phyloP scores from a whole-genome alignment of 2,888 invertebrate genomes.

The Drosophila colorata region DNA sequence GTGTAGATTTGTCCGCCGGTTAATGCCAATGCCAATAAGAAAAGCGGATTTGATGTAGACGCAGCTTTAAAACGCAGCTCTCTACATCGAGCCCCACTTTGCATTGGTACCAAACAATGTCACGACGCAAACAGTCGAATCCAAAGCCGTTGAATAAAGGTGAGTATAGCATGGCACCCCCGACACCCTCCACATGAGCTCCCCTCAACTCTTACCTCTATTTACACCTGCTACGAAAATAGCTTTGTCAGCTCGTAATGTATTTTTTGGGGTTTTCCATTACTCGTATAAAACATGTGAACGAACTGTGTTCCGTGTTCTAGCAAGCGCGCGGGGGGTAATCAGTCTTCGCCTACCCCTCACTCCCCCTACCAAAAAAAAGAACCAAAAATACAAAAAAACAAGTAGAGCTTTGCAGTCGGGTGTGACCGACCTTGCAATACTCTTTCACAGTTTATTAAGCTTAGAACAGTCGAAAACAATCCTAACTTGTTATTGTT shows the following conservation, averaged over 20 bases:
- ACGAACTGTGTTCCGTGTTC: slow-evolving; percentile 52
- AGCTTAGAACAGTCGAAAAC: too few species aligned
- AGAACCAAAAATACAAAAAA: slow-evolving; percentile 14
- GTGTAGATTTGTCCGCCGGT: slow-evolving; percentile 52
- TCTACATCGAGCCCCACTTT: slow-evolving; percentile 61
- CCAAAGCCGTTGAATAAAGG: slow-evolving; percentile 96
- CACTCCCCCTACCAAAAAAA: too few species aligned
- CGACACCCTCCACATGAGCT: not conserved
- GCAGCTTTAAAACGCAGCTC: slow-evolving; percentile 32
- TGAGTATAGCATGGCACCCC: slow-evolving; percentile 85
- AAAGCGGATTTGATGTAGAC: slow-evolving; percentile 69
- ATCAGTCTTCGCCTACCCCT: not conserved
- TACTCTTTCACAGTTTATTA: too few species aligned
- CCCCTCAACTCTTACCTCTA: not conserved
- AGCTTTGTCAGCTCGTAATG: slow-evolving; percentile 69
- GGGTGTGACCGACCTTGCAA: too few species aligned
- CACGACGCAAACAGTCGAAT: slow-evolving; percentile 97
- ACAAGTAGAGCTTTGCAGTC: not conserved
- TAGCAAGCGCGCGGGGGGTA: slow-evolving; percentile 4
- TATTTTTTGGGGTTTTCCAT: slow-evolving; percentile 38
- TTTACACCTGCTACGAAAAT: slow-evolving; percentile 41
- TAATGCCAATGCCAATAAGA: slow-evolving; percentile 51
- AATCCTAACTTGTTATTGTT: too few species aligned
- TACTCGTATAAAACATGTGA: slow-evolving; percentile 61
- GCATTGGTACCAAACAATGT: slow-evolving; percentile 87